Evolutionary conservation across 2,113 vertebrate species (phyloP).

Genomic region (Camelus bactrianus): DNA sequence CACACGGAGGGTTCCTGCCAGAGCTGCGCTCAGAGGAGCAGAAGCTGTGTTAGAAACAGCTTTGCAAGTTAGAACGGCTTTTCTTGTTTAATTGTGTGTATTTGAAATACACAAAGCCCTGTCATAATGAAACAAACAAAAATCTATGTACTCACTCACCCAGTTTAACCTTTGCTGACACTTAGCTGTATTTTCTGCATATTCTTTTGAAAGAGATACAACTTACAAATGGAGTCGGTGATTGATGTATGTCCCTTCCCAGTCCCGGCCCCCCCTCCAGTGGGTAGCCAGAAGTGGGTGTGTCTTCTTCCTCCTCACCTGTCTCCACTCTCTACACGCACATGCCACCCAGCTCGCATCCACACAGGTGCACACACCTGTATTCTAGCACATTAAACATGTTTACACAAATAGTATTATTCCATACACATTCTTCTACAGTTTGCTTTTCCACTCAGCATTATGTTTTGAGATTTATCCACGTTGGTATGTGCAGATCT

Average conservation of each 20-base stretch:
- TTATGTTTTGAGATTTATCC: neutral
- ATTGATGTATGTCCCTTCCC: neutral
- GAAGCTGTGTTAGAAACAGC: neutral
- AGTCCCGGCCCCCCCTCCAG: neutral
- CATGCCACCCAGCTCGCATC: no score
- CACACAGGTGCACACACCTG: accelerated
- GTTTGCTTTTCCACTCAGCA: neutral
- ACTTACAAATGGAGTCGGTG: neutral
- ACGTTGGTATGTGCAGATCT: accelerated
- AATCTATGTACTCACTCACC: neutral
- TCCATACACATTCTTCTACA: neutral
- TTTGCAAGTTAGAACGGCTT: neutral
- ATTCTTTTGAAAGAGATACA: neutral
- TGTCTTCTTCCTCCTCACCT: no score
- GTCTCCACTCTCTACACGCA: neutral
- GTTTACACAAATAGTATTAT: neutral
- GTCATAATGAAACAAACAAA: neutral
- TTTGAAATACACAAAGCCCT: neutral
- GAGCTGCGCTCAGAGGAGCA: neutral
- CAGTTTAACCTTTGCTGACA: no score
- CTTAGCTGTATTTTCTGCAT: neutral
- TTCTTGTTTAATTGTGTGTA: neutral
- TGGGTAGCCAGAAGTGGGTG: neutral
- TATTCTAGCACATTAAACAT: neutral
- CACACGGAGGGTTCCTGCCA: neutral